These are phyloP conservation scores for Rhagonycha fulva DNA, from an alignment of 2,888 invertebrate genomes.

Conservation along the genomic window DNA sequence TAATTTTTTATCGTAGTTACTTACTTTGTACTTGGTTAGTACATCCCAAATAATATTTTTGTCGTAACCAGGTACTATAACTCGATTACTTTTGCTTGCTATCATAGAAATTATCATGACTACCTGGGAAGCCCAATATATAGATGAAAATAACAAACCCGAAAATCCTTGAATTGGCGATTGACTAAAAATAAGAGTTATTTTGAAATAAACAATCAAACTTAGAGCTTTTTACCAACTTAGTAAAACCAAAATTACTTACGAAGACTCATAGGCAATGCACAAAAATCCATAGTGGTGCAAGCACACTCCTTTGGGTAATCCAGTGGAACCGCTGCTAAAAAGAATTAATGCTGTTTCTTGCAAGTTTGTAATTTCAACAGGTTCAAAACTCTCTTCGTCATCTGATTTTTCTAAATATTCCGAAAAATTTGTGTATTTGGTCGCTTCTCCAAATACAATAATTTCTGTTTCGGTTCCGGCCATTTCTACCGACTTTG, in stretches of 20 bases:
- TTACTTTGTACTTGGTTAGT: not conserved
- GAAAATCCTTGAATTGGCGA: not conserved
- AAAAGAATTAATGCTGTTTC: slow-evolving; percentile 35
- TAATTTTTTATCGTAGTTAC: not conserved
- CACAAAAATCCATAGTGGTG: slow-evolving; percentile 26
- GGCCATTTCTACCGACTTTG: slow-evolving; percentile 32
- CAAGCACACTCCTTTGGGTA: slow-evolving; percentile 36
- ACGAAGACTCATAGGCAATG: not conserved
- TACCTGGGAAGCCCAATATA: not conserved
- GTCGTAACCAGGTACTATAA: not conserved
- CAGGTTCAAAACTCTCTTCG: slow-evolving; percentile 31
- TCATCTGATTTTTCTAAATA: slow-evolving; percentile 35
- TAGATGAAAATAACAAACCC: not conserved
- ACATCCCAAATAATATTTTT: not conserved
- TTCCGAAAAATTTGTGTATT: slow-evolving; percentile 29
- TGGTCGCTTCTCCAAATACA: slow-evolving; percentile 38
- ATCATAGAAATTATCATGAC: not conserved
- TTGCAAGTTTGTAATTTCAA: slow-evolving; percentile 11
- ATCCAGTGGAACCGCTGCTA: slow-evolving; percentile 39
- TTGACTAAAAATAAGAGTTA: not conserved
- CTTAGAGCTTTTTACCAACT: too few species aligned
- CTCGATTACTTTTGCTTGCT: not conserved
- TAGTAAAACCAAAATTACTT: not conserved
- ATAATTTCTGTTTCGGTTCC: slow-evolving; percentile 40
- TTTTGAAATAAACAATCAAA: not conserved